Conservation (phyloP, 2,797 vertebrate genomes). For the Rhinella marina region DNA sequence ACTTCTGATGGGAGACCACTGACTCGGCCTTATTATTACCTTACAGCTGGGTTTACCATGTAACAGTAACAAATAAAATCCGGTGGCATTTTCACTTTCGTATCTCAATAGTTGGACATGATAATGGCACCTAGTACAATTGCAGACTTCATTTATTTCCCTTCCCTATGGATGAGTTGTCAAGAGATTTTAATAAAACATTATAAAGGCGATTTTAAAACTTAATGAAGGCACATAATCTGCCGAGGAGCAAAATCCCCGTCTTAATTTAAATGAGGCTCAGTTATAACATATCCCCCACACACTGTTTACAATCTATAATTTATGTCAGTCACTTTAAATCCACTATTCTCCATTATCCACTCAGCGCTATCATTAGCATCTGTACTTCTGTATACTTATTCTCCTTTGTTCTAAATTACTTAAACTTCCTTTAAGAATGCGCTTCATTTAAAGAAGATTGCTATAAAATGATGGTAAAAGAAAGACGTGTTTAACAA, state of each 20-base stretch:
- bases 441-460: slow-evolving; percentile 36
- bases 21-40: not conserved
- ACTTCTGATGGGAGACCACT: not conserved
- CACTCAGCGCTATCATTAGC: slow-evolving; percentile 91
- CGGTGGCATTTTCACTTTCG: not conserved
- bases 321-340: slow-evolving; percentile 91
- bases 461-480: slow-evolving; percentile 16
- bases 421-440: slow-evolving; percentile 66
- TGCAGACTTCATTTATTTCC: slow-evolving; percentile 28
- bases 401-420: slow-evolving; percentile 66
- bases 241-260: slow-evolving; percentile 77
- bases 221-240: slow-evolving; percentile 81
- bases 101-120: slow-evolving; percentile 33
- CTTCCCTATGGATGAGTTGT: slow-evolving; percentile 68
- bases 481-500: slow-evolving; percentile 30
- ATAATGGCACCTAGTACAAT: slow-evolving; percentile 42
- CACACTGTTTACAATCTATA: slow-evolving; percentile 91
- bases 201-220: slow-evolving; percentile 80
- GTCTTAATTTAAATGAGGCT: slow-evolving; percentile 87
- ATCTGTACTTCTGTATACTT: slow-evolving; percentile 75
- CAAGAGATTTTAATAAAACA: slow-evolving; percentile 82
- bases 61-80: slow-evolving; percentile 1
- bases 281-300: slow-evolving; percentile 80
- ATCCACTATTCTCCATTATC: slow-evolving; percentile 86
- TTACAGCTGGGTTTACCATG: not conserved